These are phyloP conservation scores for Arizona elegans DNA, from an alignment of 2,113 vertebrate species.

Conservation along the genomic window DNA sequence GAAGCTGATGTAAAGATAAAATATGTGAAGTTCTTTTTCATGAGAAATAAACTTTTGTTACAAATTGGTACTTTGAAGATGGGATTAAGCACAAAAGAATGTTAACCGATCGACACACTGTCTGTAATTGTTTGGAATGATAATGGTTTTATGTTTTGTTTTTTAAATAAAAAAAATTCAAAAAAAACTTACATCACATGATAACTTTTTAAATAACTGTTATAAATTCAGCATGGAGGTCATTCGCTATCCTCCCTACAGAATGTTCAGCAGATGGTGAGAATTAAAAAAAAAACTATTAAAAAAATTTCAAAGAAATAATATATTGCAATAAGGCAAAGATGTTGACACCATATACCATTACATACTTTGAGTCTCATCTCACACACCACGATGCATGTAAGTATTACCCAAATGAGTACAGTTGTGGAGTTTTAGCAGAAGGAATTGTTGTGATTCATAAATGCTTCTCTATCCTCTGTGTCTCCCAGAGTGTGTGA, in stretches of 20 bases:
- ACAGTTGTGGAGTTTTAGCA: not conserved
- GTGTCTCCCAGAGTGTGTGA: not conserved
- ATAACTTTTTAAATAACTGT: not conserved
- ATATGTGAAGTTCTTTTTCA: too few species aligned
- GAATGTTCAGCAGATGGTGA: not conserved
- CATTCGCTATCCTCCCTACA: not conserved
- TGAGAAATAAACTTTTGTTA: too few species aligned
- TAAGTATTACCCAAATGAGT: not conserved
- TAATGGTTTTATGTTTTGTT: too few species aligned
- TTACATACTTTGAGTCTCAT: not conserved
- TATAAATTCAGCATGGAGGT: not conserved
- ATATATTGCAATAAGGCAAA: not conserved
- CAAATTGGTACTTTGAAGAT: too few species aligned
- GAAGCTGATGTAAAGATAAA: too few species aligned
- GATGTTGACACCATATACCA: not conserved
- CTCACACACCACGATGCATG: not conserved
- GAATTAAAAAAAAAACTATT: not conserved
- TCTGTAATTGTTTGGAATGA: too few species aligned
- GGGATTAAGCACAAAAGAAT: too few species aligned
- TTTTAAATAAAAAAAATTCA: too few species aligned
- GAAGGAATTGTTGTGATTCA: not conserved
- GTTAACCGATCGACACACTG: too few species aligned
- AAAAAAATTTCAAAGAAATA: not conserved
- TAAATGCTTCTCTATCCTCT: not conserved
- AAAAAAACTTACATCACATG: not conserved